A percentile compares a stretch with the other conserved stretches of the same genome.
phyloP scores from a whole-genome alignment of 2,888 invertebrate species.

The Agrochola circellaris region DNA sequence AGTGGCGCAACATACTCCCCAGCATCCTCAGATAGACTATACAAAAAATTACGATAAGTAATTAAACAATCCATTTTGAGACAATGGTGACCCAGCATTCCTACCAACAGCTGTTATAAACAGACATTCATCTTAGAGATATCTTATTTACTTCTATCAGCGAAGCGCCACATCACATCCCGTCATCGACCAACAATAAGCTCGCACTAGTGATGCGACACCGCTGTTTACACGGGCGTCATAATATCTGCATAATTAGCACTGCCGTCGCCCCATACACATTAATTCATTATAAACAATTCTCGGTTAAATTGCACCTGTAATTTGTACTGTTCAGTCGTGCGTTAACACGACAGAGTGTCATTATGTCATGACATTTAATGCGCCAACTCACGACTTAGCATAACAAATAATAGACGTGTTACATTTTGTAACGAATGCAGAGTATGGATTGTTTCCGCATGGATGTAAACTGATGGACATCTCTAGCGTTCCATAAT shows the following conservation, averaged over 20 bases:
- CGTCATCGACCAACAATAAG: slow-evolving; percentile 30
- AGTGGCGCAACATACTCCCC: no score
- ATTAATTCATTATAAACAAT: slow-evolving; percentile 85
- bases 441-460: slow-evolving; percentile 69
- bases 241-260: slow-evolving; percentile 80
- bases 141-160: neutral
- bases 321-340: slow-evolving; percentile 80
- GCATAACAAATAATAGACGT: slow-evolving; percentile 88
- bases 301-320: slow-evolving; percentile 78
- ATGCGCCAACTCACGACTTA: slow-evolving; percentile 79
- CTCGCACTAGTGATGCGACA: slow-evolving; percentile 56
- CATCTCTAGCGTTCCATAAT: slow-evolving; percentile 26
- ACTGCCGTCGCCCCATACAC: slow-evolving; percentile 72
- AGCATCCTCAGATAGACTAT: no score
- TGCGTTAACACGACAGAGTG: slow-evolving; percentile 71
- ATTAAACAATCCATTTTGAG: no score
- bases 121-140: neutral
- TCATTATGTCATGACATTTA: slow-evolving; percentile 82
- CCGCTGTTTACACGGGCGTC: slow-evolving; percentile 63
- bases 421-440: slow-evolving; percentile 78
- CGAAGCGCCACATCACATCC: slow-evolving; percentile 53
- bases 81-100: no score
- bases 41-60: no score
- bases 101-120: no score
- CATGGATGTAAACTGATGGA: slow-evolving; percentile 14